Evolutionary conservation across 2,113 vertebrate species (phyloP).

Genomic region (Rhadina sibilatrix): DNA sequence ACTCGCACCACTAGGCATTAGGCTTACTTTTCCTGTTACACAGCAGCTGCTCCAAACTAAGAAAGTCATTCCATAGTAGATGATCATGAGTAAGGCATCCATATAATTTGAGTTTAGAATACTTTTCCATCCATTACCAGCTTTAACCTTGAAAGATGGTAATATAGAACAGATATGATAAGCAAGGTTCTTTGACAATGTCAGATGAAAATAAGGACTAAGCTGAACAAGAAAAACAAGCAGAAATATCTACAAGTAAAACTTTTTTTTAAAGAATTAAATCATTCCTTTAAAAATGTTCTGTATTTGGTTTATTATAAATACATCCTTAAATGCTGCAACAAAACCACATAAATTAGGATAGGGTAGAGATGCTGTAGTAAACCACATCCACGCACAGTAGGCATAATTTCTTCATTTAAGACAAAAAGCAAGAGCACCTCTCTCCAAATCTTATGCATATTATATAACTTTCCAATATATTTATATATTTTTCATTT

Average conservation of each 20-base stretch:
- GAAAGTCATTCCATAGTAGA: background rate
- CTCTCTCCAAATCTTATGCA: background rate
- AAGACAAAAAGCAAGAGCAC: background rate
- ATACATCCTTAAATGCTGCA: background rate
- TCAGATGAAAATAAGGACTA: background rate
- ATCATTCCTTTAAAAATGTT: background rate
- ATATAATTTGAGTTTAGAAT: background rate
- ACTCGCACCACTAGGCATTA: background rate
- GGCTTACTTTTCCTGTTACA: background rate
- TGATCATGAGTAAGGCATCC: background rate
- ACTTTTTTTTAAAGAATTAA: background rate
- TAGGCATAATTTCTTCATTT: background rate
- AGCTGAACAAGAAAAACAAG: background rate
- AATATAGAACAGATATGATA: background rate
- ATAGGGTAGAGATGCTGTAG: background rate
- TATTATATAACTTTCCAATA: background rate
- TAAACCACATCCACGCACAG: background rate
- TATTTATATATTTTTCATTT: background rate
- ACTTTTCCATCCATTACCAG: background rate
- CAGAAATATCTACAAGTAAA: background rate
- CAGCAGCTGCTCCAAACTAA: background rate
- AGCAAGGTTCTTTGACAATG: background rate
- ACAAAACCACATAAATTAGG: background rate
- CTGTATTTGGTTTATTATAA: background rate
- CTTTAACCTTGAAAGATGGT: background rate